Evolutionary conservation across 2,888 invertebrate genomes (phyloP), one percentile per base, ranked within the genome.

Genomic region (Thereva nobilitata): DNA sequence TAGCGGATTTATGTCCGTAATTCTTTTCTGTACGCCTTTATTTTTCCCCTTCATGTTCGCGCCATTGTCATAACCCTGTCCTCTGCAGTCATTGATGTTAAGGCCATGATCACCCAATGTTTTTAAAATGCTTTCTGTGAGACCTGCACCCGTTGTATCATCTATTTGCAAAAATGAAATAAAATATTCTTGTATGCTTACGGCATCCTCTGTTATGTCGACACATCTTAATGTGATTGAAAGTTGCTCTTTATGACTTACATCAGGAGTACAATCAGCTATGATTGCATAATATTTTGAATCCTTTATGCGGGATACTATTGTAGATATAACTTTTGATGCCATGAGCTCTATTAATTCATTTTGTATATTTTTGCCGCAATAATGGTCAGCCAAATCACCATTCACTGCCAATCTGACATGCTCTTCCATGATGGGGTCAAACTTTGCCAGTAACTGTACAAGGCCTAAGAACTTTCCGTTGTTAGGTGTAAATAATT

Each of bases 31-130:
- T 12, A 49, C 49, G 10, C 49, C 54, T 40, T n/a, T 9, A 54
- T 54, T 37, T 54, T 54, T 54, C 38, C 54, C 54, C 35, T 40
- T 38, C 54, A 54, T 54, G 38, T 54, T 54, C 40, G 54, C 54
- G 9, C 54, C 40, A 37, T 54, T 54, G 3, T 54, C 54, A 54
- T 54, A 54, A n/a, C 54, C 54, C n/a, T 54, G 54, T 8, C 38
- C 54, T n/a, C 38, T 35, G 9, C 37, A 40, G 38, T 54, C n/a
- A n/a, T 37, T 37, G 3, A 54, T 9, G 23, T 54, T 35, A 8
- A 54, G 54, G 23, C 54, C 9, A 6, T 40, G 12, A 10, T 54
- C 10, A 40, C 35, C n/a, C 10, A 54, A 40, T 9, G 9, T n/a
- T n/a, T 37, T 10, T 34, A 54, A 9, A n/a, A 54, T 37, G 9